Evolutionary conservation across 2,797 vertebrate species (phyloP).

Genomic region (Varecia variegata): DNA sequence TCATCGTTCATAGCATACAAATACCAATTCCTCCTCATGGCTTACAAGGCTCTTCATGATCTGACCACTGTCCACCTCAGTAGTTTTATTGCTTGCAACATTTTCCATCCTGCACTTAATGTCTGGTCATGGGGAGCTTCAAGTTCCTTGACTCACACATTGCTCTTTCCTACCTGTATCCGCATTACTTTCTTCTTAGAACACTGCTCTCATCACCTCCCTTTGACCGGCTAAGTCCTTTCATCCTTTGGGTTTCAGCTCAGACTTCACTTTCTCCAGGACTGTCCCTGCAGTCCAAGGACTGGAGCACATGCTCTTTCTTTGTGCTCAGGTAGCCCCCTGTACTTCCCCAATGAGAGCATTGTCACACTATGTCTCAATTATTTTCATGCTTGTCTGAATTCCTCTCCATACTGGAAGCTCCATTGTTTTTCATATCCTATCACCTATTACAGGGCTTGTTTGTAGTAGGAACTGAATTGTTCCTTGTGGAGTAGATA

Average conservation of each 20-base stretch:
- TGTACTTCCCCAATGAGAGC: background rate
- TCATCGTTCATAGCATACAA: background rate
- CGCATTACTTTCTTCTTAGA: background rate
- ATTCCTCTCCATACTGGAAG: background rate
- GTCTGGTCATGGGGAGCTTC: background rate
- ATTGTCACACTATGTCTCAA: accelerated
- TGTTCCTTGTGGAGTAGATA: background rate
- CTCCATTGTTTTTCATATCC: background rate
- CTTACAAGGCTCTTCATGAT: background rate
- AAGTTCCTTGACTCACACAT: background rate
- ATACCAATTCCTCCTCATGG: background rate
- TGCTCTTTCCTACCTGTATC: background rate
- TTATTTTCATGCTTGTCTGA: background rate
- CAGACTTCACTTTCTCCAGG: background rate
- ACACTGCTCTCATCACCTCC: background rate
- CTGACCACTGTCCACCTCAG: background rate
- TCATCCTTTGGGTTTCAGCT: background rate
- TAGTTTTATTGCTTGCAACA: background rate
- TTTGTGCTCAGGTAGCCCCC: background rate
- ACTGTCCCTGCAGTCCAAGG: too few relatives aligned
- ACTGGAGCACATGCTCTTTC: background rate
- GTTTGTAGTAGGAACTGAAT: background rate
- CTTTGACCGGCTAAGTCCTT: background rate
- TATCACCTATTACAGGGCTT: background rate
- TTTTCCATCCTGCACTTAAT: background rate